These are phyloP conservation scores for Periphyllus acericola DNA, from an alignment of 2,888 invertebrate genomes.

Conservation along the genomic window DNA sequence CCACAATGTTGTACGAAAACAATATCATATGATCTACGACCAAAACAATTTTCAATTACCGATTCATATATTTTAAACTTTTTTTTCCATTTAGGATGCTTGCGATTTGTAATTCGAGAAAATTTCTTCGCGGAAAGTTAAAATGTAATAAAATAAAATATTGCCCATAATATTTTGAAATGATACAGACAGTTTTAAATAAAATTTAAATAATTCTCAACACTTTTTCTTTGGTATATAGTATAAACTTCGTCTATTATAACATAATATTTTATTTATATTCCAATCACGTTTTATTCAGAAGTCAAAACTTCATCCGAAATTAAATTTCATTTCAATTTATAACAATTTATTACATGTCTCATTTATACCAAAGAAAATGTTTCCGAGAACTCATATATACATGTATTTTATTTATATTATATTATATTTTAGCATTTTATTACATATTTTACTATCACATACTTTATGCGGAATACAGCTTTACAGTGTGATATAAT, in stretches of 20 bases:
- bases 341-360: neutral
- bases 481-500: too few species aligned
- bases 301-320: conserved; percentile 21
- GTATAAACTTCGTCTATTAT: conserved; percentile 14
- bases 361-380: neutral
- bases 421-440: too few species aligned
- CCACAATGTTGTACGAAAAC: neutral
- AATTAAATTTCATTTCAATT: conserved; percentile 33
- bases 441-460: too few species aligned
- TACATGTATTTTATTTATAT: neutral
- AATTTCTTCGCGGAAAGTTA: neutral
- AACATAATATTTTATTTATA: conserved; percentile 7
- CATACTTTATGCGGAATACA: too few species aligned
- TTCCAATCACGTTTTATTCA: conserved; percentile 39
- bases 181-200: neutral
- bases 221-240: neutral
- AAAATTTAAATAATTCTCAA: neutral
- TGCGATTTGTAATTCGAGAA: too few species aligned
- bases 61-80: neutral
- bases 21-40: neutral
- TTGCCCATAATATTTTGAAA: neutral
- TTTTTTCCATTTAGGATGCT: neutral
- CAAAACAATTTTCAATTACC: neutral
- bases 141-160: conserved; percentile 20
- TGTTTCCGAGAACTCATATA: neutral